Evolutionary conservation across 2,797 vertebrate genomes (phyloP).

Genomic region (Schizopygopsis malacanthus): DNA sequence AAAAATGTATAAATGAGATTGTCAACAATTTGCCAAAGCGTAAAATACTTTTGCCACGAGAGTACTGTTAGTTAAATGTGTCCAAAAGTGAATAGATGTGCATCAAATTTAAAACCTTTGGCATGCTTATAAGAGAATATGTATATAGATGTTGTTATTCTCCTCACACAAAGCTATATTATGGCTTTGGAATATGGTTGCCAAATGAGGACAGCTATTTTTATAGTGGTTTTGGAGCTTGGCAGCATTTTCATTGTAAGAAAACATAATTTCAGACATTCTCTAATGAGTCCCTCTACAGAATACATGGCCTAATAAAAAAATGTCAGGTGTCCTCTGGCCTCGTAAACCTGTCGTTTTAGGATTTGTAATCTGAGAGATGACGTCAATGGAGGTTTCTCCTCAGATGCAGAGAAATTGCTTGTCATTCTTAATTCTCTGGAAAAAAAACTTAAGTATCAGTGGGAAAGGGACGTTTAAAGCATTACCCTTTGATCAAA

Average conservation of each 20-base stretch:
- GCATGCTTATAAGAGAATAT: not conserved
- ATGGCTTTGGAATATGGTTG: not conserved
- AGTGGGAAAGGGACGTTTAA: slow-evolving; percentile 39
- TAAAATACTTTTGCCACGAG: not conserved
- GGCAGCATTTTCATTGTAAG: not conserved
- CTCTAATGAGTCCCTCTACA: not conserved
- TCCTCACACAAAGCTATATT: not conserved
- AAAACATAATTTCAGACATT: not conserved
- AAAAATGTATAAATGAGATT: not conserved
- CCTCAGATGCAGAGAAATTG: slow-evolving; percentile 34
- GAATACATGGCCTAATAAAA: not conserved
- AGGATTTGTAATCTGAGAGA: slow-evolving; percentile 22
- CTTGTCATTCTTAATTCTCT: slow-evolving; percentile 10
- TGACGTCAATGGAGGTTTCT: slow-evolving; percentile 9
- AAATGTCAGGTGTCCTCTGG: not conserved
- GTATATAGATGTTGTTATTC: not conserved
- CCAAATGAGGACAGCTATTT: not conserved
- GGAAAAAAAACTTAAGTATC: not conserved
- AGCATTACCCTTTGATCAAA: slow-evolving; percentile 44
- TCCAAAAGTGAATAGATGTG: not conserved
- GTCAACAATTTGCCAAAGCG: not conserved
- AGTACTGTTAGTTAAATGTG: not conserved
- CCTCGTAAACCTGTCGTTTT: not conserved
- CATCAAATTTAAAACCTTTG: not conserved
- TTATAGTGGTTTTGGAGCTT: not conserved